Conservation (phyloP, 2,113 vertebrate species). For the Cryptomyrus ogoouensis region DNA sequence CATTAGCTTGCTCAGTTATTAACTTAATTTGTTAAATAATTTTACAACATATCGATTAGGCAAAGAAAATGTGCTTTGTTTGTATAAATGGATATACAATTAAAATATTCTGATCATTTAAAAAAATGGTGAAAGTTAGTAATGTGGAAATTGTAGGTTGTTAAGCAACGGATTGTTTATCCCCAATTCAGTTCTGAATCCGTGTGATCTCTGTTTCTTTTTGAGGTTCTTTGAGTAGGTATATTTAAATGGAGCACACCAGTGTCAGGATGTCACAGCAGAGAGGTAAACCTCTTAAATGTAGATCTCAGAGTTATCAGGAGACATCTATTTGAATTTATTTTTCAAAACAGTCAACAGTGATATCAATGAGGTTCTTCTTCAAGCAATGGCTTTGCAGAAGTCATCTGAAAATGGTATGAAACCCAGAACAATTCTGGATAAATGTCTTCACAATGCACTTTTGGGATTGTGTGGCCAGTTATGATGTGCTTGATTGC, state of each 20-base stretch:
- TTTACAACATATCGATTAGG: neutral
- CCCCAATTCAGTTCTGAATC: neutral
- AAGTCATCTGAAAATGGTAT: neutral
- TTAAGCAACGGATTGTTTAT: neutral
- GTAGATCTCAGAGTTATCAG: neutral
- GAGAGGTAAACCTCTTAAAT: neutral
- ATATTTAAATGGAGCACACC: neutral
- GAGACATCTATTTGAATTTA: neutral
- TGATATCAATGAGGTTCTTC: neutral
- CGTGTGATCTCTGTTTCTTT: neutral
- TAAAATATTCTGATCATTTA: neutral
- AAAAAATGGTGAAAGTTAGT: neutral
- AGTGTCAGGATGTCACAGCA: neutral
- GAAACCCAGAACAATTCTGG: neutral
- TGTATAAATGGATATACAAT: neutral
- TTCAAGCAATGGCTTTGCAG: neutral
- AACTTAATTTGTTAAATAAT: neutral
- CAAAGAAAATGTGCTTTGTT: neutral
- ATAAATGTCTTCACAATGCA: neutral
- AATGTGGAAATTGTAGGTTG: neutral
- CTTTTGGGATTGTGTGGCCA: neutral
- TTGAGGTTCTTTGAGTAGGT: neutral
- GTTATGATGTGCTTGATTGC: neutral
- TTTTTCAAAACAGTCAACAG: neutral
- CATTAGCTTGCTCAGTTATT: neutral